Evolutionary conservation across 35 echinoderm and acorn worm genomes (phyloP).

Genomic region (Diadema setosum): DNA sequence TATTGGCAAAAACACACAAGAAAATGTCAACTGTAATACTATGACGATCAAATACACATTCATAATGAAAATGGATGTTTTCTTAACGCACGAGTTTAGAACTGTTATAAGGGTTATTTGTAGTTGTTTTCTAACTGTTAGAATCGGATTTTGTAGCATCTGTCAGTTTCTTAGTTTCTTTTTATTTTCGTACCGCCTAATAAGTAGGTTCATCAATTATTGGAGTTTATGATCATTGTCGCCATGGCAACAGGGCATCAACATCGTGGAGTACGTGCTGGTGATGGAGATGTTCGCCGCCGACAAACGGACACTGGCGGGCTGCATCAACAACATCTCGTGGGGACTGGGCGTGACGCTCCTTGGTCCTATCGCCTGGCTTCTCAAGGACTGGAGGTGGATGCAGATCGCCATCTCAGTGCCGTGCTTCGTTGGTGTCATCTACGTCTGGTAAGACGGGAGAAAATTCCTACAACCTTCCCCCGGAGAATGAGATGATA

Average conservation of each 20-base stretch:
- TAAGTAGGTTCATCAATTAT: background rate
- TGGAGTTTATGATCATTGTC: background rate
- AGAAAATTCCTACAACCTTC: no score
- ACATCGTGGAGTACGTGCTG: conserved; percentile 62
- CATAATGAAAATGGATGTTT: no score
- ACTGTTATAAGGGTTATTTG: no score
- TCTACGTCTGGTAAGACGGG: conserved; percentile 68
- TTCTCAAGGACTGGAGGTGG: conserved; percentile 63
- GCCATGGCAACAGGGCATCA: conserved; percentile 50
- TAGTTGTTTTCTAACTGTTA: no score
- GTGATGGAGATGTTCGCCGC: conserved; percentile 82
- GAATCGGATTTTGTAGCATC: no score
- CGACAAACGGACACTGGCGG: conserved; percentile 51
- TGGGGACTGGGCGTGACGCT: conserved; percentile 83
- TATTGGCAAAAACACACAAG: no score
- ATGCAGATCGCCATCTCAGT: conserved; percentile 66
- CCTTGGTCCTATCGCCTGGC: conserved; percentile 59
- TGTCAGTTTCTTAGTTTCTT: no score
- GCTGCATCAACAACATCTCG: conserved; percentile 65
- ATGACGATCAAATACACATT: no score
- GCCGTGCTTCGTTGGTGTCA: conserved; percentile 56
- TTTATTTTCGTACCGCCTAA: no score
- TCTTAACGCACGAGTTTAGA: no score
- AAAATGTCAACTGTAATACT: no score
- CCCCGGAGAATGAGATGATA: no score